These are phyloP conservation scores for Drosophila sechellia DNA, from an alignment of 1,140 invertebrate species.

Conservation along the genomic window DNA sequence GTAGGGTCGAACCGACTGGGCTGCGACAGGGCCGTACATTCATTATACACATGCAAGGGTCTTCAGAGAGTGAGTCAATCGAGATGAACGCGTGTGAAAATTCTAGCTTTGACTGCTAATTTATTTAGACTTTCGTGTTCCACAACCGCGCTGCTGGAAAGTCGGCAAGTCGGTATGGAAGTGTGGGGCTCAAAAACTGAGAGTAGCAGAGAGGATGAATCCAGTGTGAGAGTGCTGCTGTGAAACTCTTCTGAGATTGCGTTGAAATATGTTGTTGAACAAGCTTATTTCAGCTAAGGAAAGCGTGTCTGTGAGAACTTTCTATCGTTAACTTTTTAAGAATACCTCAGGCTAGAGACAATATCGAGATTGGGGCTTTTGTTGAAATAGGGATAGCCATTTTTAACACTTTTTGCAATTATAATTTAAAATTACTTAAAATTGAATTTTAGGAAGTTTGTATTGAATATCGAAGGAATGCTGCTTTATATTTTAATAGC, in stretches of 20 bases:
- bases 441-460: no score
- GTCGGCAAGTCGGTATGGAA: slow-evolving; percentile 31
- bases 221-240: slow-evolving; percentile 58
- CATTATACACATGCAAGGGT: slow-evolving; percentile 40
- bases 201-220: slow-evolving; percentile 12
- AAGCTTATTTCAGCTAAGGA: slow-evolving; percentile 17
- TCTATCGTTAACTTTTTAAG: no score
- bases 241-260: slow-evolving; percentile 64
- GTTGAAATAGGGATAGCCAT: no score
- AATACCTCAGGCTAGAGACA: no score
- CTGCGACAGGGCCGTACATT: background rate
- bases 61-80: slow-evolving; percentile 57
- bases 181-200: slow-evolving; percentile 50
- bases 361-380: no score
- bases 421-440: no score
- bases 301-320: no score
- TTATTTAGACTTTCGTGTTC: slow-evolving; percentile 40
- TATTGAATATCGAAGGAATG: no score
- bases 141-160: slow-evolving; percentile 32
- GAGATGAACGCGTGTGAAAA: slow-evolving; percentile 78
- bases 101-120: background rate
- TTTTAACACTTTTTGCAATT: no score
- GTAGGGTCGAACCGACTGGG: background rate
- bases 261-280: slow-evolving; percentile 53
- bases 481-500: no score